A percentile compares a stretch with the other conserved stretches of the same genome.
These are phyloP conservation scores for Nanorana parkeri DNA, from an alignment of 2,113 vertebrate species.

Conservation along the genomic window DNA sequence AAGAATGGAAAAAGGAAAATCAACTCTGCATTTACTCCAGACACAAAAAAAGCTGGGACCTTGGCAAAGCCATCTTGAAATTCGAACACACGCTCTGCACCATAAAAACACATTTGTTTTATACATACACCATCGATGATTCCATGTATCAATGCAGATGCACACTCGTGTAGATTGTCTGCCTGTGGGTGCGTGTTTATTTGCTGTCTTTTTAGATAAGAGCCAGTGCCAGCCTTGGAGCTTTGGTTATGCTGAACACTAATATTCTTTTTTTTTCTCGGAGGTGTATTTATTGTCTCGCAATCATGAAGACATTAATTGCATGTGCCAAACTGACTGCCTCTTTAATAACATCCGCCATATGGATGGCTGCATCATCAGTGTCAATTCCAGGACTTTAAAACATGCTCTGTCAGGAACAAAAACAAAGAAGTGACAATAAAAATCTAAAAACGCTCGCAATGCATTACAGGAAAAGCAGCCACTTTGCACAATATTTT, in stretches of 20 bases:
- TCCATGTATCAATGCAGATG: slow-evolving; percentile 10
- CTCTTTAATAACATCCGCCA: slow-evolving; percentile 1
- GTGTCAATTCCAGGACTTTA: neutral
- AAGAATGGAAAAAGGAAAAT: slow-evolving; percentile 63
- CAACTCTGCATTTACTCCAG: slow-evolving; percentile 39
- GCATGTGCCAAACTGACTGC: slow-evolving; percentile 1
- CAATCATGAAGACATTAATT: slow-evolving; percentile 5
- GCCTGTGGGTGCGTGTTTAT: neutral
- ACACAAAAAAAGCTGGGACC: slow-evolving; percentile 13
- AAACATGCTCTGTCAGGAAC: neutral
- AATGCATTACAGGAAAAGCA: neutral
- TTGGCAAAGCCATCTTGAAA: slow-evolving; percentile 13
- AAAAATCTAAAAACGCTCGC: neutral
- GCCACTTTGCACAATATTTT: neutral
- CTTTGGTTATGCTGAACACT: neutral
- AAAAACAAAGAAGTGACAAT: neutral
- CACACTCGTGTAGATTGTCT: neutral
- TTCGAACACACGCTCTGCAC: neutral
- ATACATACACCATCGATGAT: neutral
- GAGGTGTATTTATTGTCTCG: neutral
- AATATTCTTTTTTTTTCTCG: neutral
- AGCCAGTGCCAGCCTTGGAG: no score
- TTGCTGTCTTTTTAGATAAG: neutral
- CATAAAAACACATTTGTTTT: neutral
- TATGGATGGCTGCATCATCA: slow-evolving; percentile 4